These are phyloP conservation scores for Podilymbus podiceps DNA, from an alignment of 2,113 vertebrate species.

Conservation along the genomic window DNA sequence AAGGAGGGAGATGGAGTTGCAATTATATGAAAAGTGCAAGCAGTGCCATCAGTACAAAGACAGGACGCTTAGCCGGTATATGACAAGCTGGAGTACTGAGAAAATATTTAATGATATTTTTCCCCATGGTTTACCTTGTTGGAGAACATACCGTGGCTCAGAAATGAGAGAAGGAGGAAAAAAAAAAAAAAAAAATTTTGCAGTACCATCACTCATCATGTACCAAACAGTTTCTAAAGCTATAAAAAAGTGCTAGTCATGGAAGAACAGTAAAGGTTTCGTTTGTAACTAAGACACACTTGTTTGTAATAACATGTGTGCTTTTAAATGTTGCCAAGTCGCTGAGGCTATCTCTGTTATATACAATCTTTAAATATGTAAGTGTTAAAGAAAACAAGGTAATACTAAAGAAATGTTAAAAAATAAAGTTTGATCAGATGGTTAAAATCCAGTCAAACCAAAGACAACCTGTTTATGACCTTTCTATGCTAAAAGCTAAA, in stretches of 20 bases:
- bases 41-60: not conserved
- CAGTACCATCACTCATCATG: not conserved
- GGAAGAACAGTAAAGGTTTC: not conserved
- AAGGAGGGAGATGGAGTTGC: slow-evolving; percentile 12
- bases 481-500: slow-evolving; percentile 50
- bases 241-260: slow-evolving; percentile 5
- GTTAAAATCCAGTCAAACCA: slow-evolving; percentile 33
- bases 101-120: slow-evolving; percentile 37
- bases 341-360: slow-evolving; percentile 30
- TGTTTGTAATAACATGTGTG: slow-evolving; percentile 37
- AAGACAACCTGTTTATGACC: slow-evolving; percentile 48
- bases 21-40: not conserved
- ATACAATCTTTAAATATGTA: slow-evolving; percentile 34
- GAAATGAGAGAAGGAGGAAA: not conserved
- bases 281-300: slow-evolving; percentile 41
- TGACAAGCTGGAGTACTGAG: not conserved
- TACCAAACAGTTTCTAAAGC: not conserved
- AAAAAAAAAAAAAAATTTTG: not conserved
- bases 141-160: not conserved
- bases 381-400: slow-evolving; percentile 56
- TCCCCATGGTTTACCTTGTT: slow-evolving; percentile 1
- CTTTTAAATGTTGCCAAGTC: slow-evolving; percentile 37
- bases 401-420: slow-evolving; percentile 14
- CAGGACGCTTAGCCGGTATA: not conserved
- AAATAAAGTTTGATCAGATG: slow-evolving; percentile 27